Evolutionary conservation across 1,140 invertebrate species (phyloP).

Genomic region (Drosophila bocqueti): DNA sequence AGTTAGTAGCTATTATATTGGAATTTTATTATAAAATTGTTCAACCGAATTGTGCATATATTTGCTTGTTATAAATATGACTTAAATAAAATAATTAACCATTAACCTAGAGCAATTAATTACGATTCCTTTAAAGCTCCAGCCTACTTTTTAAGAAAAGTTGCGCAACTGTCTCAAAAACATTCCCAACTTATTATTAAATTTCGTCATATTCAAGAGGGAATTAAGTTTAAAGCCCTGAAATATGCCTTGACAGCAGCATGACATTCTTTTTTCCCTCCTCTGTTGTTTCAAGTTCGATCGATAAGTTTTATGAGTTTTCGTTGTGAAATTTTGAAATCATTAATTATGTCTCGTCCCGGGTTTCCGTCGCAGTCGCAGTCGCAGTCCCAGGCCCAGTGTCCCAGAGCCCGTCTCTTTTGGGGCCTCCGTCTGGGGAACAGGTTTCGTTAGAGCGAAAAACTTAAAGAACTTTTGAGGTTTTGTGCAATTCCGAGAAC

Average conservation of each 20-base stretch:
- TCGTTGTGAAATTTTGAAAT: constrained; percentile 70
- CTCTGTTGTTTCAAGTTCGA: constrained; percentile 30
- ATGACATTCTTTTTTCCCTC: constrained; percentile 33
- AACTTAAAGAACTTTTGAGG: constrained; percentile 47
- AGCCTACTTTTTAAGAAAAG: not conserved
- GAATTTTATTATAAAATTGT: not conserved
- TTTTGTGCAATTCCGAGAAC: constrained; percentile 67
- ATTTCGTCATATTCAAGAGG: not conserved
- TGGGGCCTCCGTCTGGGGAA: constrained; percentile 29
- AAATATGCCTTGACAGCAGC: constrained; percentile 28
- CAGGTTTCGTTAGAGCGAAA: constrained; percentile 58
- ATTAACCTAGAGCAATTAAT: not conserved
- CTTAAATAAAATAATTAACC: not conserved
- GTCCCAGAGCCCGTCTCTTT: constrained; percentile 3
- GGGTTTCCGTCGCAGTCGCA: constrained; percentile 9
- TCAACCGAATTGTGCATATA: not conserved
- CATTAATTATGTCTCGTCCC: constrained; percentile 67
- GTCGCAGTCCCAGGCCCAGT: constrained; percentile 1
- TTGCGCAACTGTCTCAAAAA: not conserved
- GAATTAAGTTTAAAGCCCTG: constrained; percentile 4
- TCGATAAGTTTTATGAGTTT: constrained; percentile 67
- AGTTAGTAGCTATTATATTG: not conserved
- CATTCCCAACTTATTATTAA: not conserved
- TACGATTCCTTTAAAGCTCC: no score
- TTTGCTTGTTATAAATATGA: no score